Base-by-base conservation (phyloP, 2,888 invertebrate species). In the Xestia sexstrigata region DNA sequence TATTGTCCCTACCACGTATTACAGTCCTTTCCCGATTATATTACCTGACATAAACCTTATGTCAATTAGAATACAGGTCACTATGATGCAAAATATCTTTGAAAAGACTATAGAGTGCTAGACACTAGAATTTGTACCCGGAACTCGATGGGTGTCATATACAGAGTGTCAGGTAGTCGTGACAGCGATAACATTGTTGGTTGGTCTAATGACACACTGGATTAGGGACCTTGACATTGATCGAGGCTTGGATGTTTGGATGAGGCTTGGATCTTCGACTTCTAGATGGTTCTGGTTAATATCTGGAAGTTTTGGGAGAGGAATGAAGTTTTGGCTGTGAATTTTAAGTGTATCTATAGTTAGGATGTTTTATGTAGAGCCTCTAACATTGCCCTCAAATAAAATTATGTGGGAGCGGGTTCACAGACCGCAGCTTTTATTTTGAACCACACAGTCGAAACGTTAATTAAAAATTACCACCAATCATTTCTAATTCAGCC, bases 91-190 rank as follows among this genome's bases (percentile, higher is more conserved):
- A 65, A n/a, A 42, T 42, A 45, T 1, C 17, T 65, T 15, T 45
- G 65, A 42, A 42, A 45, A 42, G 45, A 42, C 65, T 42, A 65
- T 42, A 92, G 90, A 70, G 86, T 86, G 90, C 93, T 93, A 93
- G 92, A 85, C 86, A 86, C 93, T 95, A 94, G 93, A 91, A 92
- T 91, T 85, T 80, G 82, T 95, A 95, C 95, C 91, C 91, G 93
- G 95, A 95, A 95, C 91, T 78, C 75, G 75, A 76, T 79, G 68
- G 78, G 93, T 90, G 90, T 95, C 95, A 72, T 71, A 87, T 94
- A 88, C 79, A 91, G 71, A 84, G 86, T 77, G 71, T 80, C 85
- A 81, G 42, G 78, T 87, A 72, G 35, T 74, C 74, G 47, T 55
- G n/a, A 58, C 55, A 23, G 39, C 76, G 74, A 86, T 87, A 87